Percentiles rank a stretch among this genome's conserved stretches.
Conservation (phyloP, 2,888 invertebrate genomes). For the Himalopsyche kuldschensis region DNA sequence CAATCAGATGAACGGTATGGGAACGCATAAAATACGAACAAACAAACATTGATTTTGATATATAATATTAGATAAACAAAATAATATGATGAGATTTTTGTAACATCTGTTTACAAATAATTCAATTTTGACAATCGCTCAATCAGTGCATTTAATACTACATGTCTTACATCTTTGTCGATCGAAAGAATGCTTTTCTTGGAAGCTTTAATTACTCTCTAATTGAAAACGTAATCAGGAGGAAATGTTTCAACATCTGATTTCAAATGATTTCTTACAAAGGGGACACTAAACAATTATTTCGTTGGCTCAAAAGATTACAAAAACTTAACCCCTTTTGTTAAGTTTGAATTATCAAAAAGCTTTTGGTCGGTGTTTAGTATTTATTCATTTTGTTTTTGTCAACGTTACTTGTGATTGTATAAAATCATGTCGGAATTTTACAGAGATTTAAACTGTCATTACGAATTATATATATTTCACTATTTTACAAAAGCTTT, state of each 20-base stretch:
- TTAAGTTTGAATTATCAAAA: neutral
- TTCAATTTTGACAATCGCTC: neutral
- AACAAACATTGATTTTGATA: too few relatives aligned
- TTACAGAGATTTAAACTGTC: too few relatives aligned
- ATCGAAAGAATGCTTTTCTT: constrained; percentile 9
- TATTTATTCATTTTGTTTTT: too few relatives aligned
- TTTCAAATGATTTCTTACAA: neutral
- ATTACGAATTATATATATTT: too few relatives aligned
- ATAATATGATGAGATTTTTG: too few relatives aligned
- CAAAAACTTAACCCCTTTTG: neutral
- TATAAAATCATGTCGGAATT: too few relatives aligned
- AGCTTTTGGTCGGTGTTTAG: neutral
- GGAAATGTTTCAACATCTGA: constrained; percentile 15
- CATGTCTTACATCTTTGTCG: neutral
- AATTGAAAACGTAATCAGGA: constrained; percentile 29
- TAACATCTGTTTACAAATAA: neutral
- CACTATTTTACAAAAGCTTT: too few relatives aligned
- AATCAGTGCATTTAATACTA: neutral
- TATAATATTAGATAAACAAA: too few relatives aligned
- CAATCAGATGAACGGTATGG: too few relatives aligned
- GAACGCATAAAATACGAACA: too few relatives aligned
- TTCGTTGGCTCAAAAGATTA: neutral
- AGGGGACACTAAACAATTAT: neutral
- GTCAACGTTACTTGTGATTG: too few relatives aligned
- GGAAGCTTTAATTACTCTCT: constrained; percentile 24